A percentile compares a stretch with the other conserved stretches of the same genome.
phyloP scores from a whole-genome alignment of 2,113 vertebrate genomes.

The Thalassarche chlororhynchos region DNA sequence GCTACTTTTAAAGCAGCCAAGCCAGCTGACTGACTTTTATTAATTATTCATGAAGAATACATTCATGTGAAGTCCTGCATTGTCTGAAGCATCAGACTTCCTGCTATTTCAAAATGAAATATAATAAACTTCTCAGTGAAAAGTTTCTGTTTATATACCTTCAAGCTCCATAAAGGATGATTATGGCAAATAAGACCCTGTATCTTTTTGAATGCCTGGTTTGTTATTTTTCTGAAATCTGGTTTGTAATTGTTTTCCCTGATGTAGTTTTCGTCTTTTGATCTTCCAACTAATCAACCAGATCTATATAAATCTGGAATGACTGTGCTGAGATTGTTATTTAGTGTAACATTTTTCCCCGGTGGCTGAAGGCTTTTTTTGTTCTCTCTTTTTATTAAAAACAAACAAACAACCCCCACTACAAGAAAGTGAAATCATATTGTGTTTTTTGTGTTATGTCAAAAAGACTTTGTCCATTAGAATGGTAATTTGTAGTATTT shows the following conservation, averaged over 20 bases:
- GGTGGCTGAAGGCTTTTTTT: neutral
- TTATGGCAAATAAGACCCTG: neutral
- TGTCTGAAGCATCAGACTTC: constrained; percentile 25
- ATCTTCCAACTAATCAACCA: neutral
- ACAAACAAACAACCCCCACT: neutral
- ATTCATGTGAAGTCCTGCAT: neutral
- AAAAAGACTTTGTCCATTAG: neutral
- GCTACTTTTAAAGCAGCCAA: neutral
- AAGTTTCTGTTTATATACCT: constrained; percentile 4
- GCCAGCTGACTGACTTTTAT: neutral
- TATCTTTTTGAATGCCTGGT: neutral
- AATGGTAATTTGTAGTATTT: neutral
- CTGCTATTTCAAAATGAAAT: constrained; percentile 1
- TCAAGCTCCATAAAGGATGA: neutral
- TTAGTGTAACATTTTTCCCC: neutral
- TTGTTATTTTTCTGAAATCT: constrained; percentile 6
- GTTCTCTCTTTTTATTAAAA: neutral
- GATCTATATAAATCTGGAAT: neutral
- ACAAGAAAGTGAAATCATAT: neutral
- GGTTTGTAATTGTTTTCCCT: constrained; percentile 2
- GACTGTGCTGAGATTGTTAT: neutral
- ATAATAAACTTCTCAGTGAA: neutral
- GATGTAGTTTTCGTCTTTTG: neutral
- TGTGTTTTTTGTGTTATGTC: neutral
- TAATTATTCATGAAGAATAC: constrained; percentile 22